A percentile compares a stretch with the other conserved stretches of the same genome.
phyloP scores from a whole-genome alignment of 2,888 invertebrate genomes.

The Netelia melanura region DNA sequence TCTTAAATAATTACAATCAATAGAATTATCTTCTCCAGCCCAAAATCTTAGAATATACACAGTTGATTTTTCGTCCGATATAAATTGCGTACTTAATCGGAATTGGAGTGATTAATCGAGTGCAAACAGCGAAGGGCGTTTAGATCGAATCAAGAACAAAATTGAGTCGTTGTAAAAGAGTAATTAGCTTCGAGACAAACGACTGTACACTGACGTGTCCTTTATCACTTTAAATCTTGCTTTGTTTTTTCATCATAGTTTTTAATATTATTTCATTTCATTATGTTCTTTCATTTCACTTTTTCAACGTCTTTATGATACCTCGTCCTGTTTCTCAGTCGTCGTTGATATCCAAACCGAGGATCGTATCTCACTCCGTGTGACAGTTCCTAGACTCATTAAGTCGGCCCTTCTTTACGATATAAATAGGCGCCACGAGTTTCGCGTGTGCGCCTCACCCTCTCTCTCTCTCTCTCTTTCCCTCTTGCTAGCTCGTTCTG shows the following conservation, averaged over 20 bases:
- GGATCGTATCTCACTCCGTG: constrained; percentile 80
- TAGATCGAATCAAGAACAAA: neutral
- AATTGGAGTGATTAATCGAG: constrained; percentile 17
- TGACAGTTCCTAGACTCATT: constrained; percentile 83
- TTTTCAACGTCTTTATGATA: constrained; percentile 31
- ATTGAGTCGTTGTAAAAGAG: neutral
- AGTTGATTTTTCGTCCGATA: neutral
- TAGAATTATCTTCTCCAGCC: too few species aligned
- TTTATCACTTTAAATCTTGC: neutral
- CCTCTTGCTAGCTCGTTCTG: constrained; percentile 38
- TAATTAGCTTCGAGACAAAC: too few species aligned
- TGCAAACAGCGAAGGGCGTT: neutral
- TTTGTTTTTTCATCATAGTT: constrained; percentile 9
- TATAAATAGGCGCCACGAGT: constrained; percentile 81
- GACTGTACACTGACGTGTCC: neutral
- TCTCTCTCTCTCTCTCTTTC: constrained; percentile 66
- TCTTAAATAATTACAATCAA: too few species aligned
- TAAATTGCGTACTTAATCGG: constrained; percentile 3
- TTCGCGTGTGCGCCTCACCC: constrained; percentile 69
- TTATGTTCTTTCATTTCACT: constrained; percentile 26
- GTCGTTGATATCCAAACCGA: constrained; percentile 65
- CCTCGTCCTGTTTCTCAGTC: constrained; percentile 34
- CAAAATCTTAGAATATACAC: too few species aligned
- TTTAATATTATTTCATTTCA: constrained; percentile 20
- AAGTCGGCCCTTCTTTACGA: constrained; percentile 81